Evolutionary conservation across 2,797 vertebrate species (phyloP).

Genomic region (Clarias laeviceps): DNA sequence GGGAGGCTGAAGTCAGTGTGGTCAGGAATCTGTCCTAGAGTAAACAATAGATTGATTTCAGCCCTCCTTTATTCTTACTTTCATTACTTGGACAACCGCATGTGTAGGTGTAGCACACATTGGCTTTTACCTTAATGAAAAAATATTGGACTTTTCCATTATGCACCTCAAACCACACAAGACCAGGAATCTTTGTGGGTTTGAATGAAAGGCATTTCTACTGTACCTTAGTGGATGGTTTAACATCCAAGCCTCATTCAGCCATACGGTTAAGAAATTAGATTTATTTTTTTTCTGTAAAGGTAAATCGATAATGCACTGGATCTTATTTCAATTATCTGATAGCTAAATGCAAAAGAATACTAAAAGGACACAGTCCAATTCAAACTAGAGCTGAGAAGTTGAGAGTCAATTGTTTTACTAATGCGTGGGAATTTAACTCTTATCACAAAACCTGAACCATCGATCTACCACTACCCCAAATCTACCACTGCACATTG

Average conservation of each 20-base stretch:
- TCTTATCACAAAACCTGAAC: neutral
- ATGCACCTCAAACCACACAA: slow-evolving; percentile 11
- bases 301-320: neutral
- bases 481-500: neutral
- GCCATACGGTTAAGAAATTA: neutral
- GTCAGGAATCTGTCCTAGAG: slow-evolving; percentile 15
- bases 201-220: neutral
- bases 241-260: neutral
- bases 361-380: neutral
- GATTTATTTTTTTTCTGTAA: neutral
- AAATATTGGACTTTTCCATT: neutral
- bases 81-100: neutral
- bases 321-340: neutral
- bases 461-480: neutral
- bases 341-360: neutral
- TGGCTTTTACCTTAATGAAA: slow-evolving; percentile 4
- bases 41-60: slow-evolving; percentile 11
- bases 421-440: neutral
- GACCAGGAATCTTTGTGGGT: neutral
- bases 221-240: neutral
- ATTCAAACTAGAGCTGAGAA: neutral
- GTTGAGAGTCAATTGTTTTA: neutral
- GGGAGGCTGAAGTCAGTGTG: neutral
- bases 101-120: slow-evolving; percentile 7
- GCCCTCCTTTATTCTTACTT: neutral